Evolutionary conservation across 2,797 vertebrate genomes (phyloP), one percentile per base, ranked within the genome.

Genomic region (Pangasius mekongensis): DNA sequence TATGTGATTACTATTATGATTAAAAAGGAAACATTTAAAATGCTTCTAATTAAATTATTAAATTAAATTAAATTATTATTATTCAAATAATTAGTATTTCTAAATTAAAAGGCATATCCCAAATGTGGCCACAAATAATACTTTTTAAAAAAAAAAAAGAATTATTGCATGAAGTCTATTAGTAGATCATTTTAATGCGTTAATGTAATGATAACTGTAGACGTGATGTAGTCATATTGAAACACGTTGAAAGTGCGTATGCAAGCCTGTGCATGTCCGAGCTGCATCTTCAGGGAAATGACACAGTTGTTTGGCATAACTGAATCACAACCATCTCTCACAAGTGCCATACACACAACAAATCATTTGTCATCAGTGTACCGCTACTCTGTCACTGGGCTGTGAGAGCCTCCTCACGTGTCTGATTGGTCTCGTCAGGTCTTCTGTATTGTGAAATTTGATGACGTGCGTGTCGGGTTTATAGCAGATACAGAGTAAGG

Each of bases 271-370:
- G 49, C 87, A 16, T 58, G 87, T 67, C 10, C 0, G 14, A 43
- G 24, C 30, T 22, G 22, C 47, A 84, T 13, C 27, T 77, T 84
- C 58, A 78, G 43, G 83, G 87, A 88, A 85, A 58, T 88, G 82
- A 88, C 83, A 84, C 83, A 22, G 39, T 62, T 83, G 54, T 74
- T 83, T 43, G 56, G 36, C 6, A 62, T 62, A 16, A 4, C 36
- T 83, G 78, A 83, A 36, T 83, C 56, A 60, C 27, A 47, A 1
- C 14, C 3, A 52, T 82, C 27, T 69, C 49, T n/a, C 6, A 80
- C 76, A 69, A 10, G n/a, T 22, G n/a, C 30, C 78, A 81, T 24
- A 13, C 30, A 81, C 36, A 82, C 56, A 43, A 60, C 33, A 71
- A 60, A 71, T 22, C 52, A 20, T 69, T 81, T 22, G 7, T 81